phyloP scores from a whole-genome alignment of 2,113 vertebrate genomes.

The Glaucidium brasilianum region DNA sequence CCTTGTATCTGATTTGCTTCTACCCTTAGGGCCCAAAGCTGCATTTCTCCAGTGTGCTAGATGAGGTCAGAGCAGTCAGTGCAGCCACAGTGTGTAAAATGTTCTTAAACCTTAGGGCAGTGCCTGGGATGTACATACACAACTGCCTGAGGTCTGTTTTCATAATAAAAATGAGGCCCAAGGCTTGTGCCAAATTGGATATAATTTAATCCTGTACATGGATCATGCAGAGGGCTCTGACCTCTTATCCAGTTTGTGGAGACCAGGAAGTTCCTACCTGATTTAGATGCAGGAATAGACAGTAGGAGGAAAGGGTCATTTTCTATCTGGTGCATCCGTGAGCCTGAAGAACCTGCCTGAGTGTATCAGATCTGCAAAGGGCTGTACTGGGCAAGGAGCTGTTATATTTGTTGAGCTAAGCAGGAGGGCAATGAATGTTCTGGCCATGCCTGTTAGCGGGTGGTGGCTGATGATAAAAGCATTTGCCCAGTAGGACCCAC shows the following conservation, averaged over 20 bases:
- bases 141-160: neutral
- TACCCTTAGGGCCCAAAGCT: neutral
- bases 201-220: neutral
- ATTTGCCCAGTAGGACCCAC: neutral
- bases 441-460: neutral
- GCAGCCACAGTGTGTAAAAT: neutral
- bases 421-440: neutral
- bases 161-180: neutral
- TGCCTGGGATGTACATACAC: neutral
- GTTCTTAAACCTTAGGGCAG: neutral
- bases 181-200: neutral
- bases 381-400: neutral
- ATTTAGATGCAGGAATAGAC: neutral
- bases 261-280: neutral
- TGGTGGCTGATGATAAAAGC: neutral
- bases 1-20: neutral
- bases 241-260: neutral
- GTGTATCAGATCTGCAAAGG: neutral
- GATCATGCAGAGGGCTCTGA: neutral
- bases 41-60: neutral
- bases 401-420: neutral
- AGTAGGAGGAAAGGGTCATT: neutral
- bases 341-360: neutral
- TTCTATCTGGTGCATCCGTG: neutral
- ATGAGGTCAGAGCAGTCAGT: neutral